Evolutionary conservation across 2,888 invertebrate genomes (phyloP).

Genomic region (Eupithecia inturbata): DNA sequence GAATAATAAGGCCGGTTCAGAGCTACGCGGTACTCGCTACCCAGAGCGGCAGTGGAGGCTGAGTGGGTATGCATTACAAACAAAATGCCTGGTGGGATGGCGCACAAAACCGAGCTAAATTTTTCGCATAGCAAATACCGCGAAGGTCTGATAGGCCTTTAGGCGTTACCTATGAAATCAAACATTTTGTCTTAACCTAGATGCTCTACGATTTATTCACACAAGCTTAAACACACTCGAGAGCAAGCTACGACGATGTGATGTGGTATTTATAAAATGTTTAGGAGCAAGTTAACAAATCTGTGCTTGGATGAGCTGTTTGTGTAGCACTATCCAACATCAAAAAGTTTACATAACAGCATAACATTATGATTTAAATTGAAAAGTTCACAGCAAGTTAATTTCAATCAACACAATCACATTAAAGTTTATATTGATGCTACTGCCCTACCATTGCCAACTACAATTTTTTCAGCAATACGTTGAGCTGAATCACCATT

Average conservation of each 20-base stretch:
- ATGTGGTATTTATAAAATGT: conserved; percentile 1
- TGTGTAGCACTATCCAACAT: background rate
- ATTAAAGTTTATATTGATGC: conserved; percentile 11
- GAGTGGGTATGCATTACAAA: background rate
- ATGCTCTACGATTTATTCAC: conserved; percentile 62
- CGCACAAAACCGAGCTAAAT: background rate
- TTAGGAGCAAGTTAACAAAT: background rate
- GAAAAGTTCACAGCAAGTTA: conserved; percentile 1
- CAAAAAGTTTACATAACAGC: background rate
- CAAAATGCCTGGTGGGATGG: background rate
- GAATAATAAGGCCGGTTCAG: conserved; percentile 59
- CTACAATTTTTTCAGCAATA: background rate
- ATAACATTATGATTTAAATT: background rate
- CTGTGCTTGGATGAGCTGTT: background rate
- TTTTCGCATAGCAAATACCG: background rate
- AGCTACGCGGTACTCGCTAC: background rate
- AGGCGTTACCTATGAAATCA: conserved; percentile 59
- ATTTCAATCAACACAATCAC: conserved; percentile 4
- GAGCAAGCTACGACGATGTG: conserved; percentile 4
- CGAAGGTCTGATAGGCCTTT: background rate
- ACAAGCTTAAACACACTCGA: conserved; percentile 26
- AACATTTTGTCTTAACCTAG: conserved; percentile 75
- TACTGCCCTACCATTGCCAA: background rate
- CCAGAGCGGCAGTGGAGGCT: background rate
- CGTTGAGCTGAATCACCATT: background rate